phyloP scores from a whole-genome alignment of 2,113 vertebrate species.

The Sinocyclocheilus grahami region DNA sequence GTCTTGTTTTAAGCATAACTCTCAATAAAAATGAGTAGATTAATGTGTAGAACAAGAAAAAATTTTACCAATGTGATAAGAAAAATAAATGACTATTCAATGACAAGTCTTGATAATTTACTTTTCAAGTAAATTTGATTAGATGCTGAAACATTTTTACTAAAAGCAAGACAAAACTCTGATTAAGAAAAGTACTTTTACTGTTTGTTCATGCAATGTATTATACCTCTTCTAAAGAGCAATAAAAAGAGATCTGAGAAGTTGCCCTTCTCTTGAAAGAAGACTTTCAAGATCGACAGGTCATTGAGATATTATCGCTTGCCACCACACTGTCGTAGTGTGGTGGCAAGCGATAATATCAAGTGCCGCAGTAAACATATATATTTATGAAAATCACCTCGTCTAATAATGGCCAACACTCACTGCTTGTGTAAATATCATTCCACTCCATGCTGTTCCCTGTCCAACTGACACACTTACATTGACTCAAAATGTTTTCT shows the following conservation, averaged over 20 bases:
- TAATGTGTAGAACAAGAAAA: neutral
- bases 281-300: conserved; percentile 18
- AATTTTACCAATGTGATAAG: no score
- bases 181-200: no score
- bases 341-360: no score
- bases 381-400: conserved; percentile 48
- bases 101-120: no score
- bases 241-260: conserved; percentile 32
- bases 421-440: conserved; percentile 15
- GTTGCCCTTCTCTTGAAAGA: neutral
- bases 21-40: neutral
- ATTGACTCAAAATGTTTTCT: conserved; percentile 72
- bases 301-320: conserved; percentile 40
- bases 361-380: conserved; percentile 39
- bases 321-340: neutral
- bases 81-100: no score
- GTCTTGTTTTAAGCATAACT: neutral
- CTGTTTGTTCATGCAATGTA: neutral
- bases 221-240: neutral
- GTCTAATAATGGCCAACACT: conserved; percentile 46
- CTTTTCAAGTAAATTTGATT: no score
- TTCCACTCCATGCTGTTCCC: neutral
- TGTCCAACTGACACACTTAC: conserved; percentile 66
- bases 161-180: neutral
- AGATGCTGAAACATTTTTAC: no score